Evolutionary conservation across 2,797 vertebrate species (phyloP), one percentile per base, ranked within the genome.

Genomic region (Gymnodraco acuticeps): DNA sequence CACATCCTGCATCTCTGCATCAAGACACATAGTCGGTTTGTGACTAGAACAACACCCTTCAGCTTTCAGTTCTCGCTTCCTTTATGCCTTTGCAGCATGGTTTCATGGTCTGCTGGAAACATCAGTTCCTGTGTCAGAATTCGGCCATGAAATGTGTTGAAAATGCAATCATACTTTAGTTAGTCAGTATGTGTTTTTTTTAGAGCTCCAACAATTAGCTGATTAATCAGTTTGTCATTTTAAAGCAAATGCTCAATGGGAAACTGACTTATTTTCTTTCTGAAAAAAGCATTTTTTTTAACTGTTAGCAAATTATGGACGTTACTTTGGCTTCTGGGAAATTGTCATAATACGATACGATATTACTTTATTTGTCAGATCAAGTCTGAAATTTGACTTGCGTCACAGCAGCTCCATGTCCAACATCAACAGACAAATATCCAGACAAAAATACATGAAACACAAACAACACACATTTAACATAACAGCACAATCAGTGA

Each of bases 41-140:
- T 62, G 42, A 73, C 45, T 11, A 20, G 12, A 77, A 50, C 52
- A 54, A 58, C 51, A 17, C 14, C 20, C 54, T 23, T 67, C 56
- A 45, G 52, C 41, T 80, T 41, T 78, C 62, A 52, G 19, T 75
- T 61, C 73, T 77, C 42, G 13, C 55, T 78, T 76, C 59, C 71
- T 71, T 50, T 38, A 17, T 38, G n/a, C 14, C 11, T 54, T 4
- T 20, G 54, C 60, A 48, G 16, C 58, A 16, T n/a, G 10, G 12
- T 67, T 75, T 63, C 31, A 69, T 16, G 33, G 1, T 63, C 67
- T 10, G 50, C 48, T 63, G 20, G 43, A 17, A 76, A 9, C 45
- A 47, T 62, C 7, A 38, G 23, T 71, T 82, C 62, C 68, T 59
- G 23, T 73, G 23, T 6, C 17, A 61, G 2, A 51, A 23, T 43